Percentiles rank a stretch among this genome's conserved stretches.
These are phyloP conservation scores for Poeciliopsis prolifica DNA, from an alignment of 2,113 vertebrate genomes.

Conservation along the genomic window DNA sequence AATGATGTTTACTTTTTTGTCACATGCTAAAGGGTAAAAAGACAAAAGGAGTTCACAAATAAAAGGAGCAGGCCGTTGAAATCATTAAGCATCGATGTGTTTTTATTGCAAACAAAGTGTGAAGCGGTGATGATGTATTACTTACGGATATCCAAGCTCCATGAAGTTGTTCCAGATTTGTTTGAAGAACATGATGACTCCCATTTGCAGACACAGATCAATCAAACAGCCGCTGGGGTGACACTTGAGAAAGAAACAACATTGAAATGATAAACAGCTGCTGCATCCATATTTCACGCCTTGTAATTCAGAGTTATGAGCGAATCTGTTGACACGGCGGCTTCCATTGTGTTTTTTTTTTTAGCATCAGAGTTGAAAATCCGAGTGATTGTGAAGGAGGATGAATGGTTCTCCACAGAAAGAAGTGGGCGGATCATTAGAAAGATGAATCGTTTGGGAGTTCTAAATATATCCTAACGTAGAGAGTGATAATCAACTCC, in stretches of 20 bases:
- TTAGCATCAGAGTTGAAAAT: constrained; percentile 44
- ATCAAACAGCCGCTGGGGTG: constrained; percentile 98
- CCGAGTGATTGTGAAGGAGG: constrained; percentile 31
- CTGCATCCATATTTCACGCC: constrained; percentile 37
- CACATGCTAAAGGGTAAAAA: constrained; percentile 38
- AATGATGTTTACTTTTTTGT: constrained; percentile 45
- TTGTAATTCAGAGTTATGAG: constrained; percentile 12
- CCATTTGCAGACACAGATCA: constrained; percentile 99
- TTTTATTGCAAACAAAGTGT: background rate
- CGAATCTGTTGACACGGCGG: constrained; percentile 9
- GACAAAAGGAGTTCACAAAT: constrained; percentile 11
- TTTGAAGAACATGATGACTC: constrained; percentile 98
- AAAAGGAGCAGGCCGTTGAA: constrained; percentile 2
- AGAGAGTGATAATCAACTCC: constrained; percentile 25
- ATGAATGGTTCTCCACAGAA: constrained; percentile 32
- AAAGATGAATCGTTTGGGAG: constrained; percentile 29
- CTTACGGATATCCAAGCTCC: constrained; percentile 97
- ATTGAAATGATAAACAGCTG: constrained; percentile 14
- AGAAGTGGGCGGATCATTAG: constrained; percentile 22
- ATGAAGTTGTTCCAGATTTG: constrained; percentile 99
- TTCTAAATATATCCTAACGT: constrained; percentile 32
- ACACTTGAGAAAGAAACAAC: constrained; percentile 80
- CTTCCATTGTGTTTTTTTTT: constrained; percentile 17
- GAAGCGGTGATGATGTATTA: constrained; percentile 16
- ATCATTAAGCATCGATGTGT: background rate